These are phyloP conservation scores for Thunnus maccoyii DNA, from an alignment of 2,113 vertebrate species.

Conservation along the genomic window DNA sequence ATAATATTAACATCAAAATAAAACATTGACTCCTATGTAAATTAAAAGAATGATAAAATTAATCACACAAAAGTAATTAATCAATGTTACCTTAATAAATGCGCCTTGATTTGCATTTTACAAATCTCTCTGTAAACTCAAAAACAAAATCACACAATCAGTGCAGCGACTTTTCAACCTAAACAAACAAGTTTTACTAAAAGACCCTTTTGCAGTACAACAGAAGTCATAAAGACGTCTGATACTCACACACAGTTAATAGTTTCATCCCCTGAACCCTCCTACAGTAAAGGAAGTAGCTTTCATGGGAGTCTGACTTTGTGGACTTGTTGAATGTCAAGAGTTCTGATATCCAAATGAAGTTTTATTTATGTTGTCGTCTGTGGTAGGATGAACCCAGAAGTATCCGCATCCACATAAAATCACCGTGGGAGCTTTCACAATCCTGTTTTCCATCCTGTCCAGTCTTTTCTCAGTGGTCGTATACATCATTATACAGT, in stretches of 20 bases:
- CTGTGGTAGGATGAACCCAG: conserved; percentile 51
- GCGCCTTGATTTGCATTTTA: no score
- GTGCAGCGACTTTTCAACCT: no score
- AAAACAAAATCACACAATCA: no score
- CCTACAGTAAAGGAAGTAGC: neutral
- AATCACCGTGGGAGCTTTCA: conserved; percentile 57
- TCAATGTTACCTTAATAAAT: no score
- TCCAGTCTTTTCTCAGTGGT: conserved; percentile 39
- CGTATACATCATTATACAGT: conserved; percentile 21
- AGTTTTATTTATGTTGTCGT: conserved; percentile 52
- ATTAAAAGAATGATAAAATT: no score
- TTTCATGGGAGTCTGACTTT: conserved; percentile 21
- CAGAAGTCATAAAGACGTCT: neutral
- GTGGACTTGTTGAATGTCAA: conserved; percentile 36
- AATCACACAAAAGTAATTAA: no score
- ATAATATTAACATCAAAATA: no score
- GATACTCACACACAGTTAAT: neutral
- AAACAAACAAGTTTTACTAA: no score
- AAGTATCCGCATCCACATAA: conserved; percentile 56
- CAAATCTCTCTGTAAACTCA: no score
- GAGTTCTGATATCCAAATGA: conserved; percentile 33
- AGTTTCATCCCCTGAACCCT: neutral
- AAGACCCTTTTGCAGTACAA: neutral
- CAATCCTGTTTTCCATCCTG: conserved; percentile 62
- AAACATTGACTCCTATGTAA: no score